Conservation (phyloP, 2,113 vertebrate species). For the Pao palembangensis region DNA sequence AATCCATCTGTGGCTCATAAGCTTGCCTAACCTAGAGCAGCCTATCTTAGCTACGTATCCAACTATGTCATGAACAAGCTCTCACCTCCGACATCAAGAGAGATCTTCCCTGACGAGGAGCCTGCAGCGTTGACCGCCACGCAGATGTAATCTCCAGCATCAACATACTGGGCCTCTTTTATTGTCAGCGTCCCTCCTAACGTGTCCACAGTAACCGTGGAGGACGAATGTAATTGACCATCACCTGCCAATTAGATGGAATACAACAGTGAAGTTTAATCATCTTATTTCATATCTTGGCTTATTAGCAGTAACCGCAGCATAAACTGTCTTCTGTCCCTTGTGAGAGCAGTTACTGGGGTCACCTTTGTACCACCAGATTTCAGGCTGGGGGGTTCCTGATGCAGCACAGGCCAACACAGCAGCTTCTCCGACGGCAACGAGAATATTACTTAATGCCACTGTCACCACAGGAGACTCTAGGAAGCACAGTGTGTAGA, state of each 20-base stretch:
- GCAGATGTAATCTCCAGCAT: slow-evolving; percentile 91
- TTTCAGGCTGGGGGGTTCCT: slow-evolving; percentile 84
- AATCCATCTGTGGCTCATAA: slow-evolving; percentile 14
- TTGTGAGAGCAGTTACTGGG: neutral
- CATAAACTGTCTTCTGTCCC: no score
- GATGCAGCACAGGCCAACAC: slow-evolving; percentile 85
- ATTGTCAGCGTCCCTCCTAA: slow-evolving; percentile 82
- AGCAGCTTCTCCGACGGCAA: slow-evolving; percentile 84
- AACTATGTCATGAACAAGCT: neutral
- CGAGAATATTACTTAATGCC: slow-evolving; percentile 81
- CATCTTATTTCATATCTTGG: neutral
- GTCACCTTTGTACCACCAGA: slow-evolving; percentile 96
- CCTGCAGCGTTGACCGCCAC: slow-evolving; percentile 87
- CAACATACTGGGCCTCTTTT: slow-evolving; percentile 79
- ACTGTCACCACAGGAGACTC: slow-evolving; percentile 83
- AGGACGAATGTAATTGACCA: slow-evolving; percentile 79
- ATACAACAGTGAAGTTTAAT: neutral
- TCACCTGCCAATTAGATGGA: slow-evolving; percentile 73
- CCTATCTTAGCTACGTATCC: no score
- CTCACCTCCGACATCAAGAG: slow-evolving; percentile 93
- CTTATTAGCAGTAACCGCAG: no score
- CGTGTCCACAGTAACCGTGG: slow-evolving; percentile 76
- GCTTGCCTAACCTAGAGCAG: no score
- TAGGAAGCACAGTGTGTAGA: slow-evolving; percentile 39
- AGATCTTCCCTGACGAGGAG: slow-evolving; percentile 81